A percentile compares a stretch with the other conserved stretches of the same genome.
These are phyloP conservation scores for Melanotus villosus DNA, from an alignment of 2,888 invertebrate species.

Conservation along the genomic window DNA sequence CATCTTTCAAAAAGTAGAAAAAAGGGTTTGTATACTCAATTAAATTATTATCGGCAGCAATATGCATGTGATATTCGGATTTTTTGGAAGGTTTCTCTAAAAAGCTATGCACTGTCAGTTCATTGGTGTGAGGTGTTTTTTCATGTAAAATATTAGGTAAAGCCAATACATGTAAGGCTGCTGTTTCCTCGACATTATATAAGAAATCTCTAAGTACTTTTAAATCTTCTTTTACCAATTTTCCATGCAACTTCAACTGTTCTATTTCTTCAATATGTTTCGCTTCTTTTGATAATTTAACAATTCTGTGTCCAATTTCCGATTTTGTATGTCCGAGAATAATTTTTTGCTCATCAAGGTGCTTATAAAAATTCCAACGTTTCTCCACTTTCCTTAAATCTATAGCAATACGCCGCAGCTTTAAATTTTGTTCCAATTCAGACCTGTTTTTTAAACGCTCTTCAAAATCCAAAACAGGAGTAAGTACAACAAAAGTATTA, in stretches of 20 bases:
- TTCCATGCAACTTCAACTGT: constrained; percentile 72
- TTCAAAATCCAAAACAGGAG: constrained; percentile 79
- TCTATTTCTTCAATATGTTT: constrained; percentile 66
- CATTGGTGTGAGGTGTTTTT: constrained; percentile 71
- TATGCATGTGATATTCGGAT: constrained; percentile 71
- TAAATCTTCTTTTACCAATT: constrained; percentile 70
- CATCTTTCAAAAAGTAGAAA: constrained; percentile 76
- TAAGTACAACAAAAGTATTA: constrained; percentile 77
- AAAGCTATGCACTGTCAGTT: constrained; percentile 59
- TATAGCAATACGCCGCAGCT: constrained; percentile 70
- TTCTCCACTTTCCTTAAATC: constrained; percentile 72
- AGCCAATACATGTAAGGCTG: constrained; percentile 75
- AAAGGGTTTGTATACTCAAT: constrained; percentile 74
- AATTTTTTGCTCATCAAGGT: constrained; percentile 70
- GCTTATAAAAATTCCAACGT: constrained; percentile 75
- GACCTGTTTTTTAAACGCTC: constrained; percentile 71
- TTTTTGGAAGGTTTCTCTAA: constrained; percentile 59
- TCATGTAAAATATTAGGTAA: constrained; percentile 81
- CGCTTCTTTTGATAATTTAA: constrained; percentile 65
- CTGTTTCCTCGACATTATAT: constrained; percentile 82
- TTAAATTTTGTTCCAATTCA: constrained; percentile 71
- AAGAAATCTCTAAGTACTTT: constrained; percentile 74
- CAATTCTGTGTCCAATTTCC: constrained; percentile 70
- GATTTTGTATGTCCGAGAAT: constrained; percentile 71
- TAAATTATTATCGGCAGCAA: constrained; percentile 71